Base-by-base conservation (phyloP, 2,888 invertebrate species). In the Himalopsyche japonica region DNA sequence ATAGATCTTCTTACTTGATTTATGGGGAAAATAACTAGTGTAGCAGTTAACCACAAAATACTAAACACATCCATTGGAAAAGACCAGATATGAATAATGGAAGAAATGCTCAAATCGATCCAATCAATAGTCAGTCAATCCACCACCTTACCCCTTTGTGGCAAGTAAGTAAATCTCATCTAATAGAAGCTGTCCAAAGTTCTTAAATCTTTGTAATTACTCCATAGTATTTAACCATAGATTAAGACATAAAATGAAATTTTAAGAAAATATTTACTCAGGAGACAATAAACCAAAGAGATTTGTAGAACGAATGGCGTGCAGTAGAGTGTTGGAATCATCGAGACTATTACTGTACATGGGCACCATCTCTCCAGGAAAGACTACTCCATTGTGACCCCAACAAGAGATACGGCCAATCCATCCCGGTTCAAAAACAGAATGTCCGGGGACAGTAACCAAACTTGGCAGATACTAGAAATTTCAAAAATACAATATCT, bases 331-430 rank as follows among this genome's bases (percentile, higher is more conserved):
- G 15, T 86, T 86, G 2, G 89, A 89, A 85, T 91, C 90, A 64
- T 88, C 87, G 0, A 87, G 84, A 87, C 89, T 87, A 30, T 88
- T 88, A 87, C 92, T 88, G 87, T 92, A 88, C 91, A 92, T 90
- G 85, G 92, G 92, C 87, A 92, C 91, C 0, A 90, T 91, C 89
- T 92, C 92, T 10, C 92, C 92, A 1, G 92, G 92, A 89, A 92
- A 92, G 88, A 92, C 90, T 48, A 89, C 89, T 43, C 90, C 90
- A 85, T 89, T 90, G 88, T 91, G 91, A 77, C 90, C 90, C 86
- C 89, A 86, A 86, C 88, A 90, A 2, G 91, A 90, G 88, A 92
- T 89, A 10, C 87, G 87, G 1, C 91, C 92, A 24, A 87, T 84
- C 92, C 92, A 91, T 20, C 92, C 92, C 78, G 91, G 88, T 88